These are phyloP conservation scores for Ecliptopera silaceata DNA, from an alignment of 2,888 invertebrate genomes.

Conservation along the genomic window DNA sequence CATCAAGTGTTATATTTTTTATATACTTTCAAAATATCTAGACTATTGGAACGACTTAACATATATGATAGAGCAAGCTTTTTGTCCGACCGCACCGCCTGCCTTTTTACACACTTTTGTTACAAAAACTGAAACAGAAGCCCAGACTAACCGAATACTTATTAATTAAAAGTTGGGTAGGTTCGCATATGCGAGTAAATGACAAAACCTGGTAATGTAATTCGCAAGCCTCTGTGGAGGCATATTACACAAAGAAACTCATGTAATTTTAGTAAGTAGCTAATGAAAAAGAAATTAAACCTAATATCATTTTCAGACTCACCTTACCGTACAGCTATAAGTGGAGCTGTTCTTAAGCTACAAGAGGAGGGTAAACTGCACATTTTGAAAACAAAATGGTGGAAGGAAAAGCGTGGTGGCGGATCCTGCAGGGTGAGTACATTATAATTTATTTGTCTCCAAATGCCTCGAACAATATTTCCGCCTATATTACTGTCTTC, in stretches of 20 bases:
- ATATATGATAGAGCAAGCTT: too few relatives aligned
- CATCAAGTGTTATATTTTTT: too few relatives aligned
- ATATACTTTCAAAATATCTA: too few relatives aligned
- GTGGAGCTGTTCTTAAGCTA: conserved; percentile 95
- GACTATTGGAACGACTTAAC: too few relatives aligned
- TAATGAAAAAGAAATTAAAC: conserved; percentile 3
- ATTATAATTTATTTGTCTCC: background rate
- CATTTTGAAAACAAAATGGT: conserved; percentile 97
- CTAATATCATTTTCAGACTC: conserved; percentile 86
- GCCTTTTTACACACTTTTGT: too few relatives aligned
- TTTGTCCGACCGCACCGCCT: too few relatives aligned
- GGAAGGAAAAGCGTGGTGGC: conserved; percentile 96
- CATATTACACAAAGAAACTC: background rate
- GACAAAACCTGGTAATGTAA: background rate
- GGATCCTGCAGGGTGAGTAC: conserved; percentile 90
- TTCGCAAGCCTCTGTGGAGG: too few relatives aligned
- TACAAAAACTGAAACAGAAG: background rate
- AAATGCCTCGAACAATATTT: too few relatives aligned
- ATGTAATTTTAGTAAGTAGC: background rate
- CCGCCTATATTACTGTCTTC: too few relatives aligned
- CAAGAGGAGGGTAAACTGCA: conserved; percentile 98
- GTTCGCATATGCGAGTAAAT: background rate
- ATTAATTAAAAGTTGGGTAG: background rate
- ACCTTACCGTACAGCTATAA: conserved; percentile 96
- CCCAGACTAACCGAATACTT: background rate